Evolutionary conservation across 2,888 invertebrate genomes (phyloP).

Genomic region (Neoaliturus tenellus): DNA sequence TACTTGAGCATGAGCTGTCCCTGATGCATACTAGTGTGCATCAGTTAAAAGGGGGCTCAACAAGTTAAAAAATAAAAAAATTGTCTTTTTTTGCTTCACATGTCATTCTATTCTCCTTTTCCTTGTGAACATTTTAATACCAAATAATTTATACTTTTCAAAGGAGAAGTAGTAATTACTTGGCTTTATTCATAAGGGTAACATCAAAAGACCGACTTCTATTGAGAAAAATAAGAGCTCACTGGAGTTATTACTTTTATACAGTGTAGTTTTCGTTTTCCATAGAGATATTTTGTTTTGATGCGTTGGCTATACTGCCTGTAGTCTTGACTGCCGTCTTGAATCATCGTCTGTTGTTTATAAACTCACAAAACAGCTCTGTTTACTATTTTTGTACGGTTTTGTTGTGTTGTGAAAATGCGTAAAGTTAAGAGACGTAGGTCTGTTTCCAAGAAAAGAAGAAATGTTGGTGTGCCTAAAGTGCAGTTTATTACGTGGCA

Average conservation of each 20-base stretch:
- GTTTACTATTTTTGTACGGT: neutral
- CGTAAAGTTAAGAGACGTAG: neutral
- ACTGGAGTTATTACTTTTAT: neutral
- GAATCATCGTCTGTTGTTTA: slow-evolving; percentile 2
- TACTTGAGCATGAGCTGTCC: too few species aligned
- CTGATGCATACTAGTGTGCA: neutral
- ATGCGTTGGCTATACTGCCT: slow-evolving; percentile 22
- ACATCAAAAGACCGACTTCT: slow-evolving; percentile 5
- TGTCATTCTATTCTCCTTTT: slow-evolving; percentile 2
- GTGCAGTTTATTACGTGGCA: slow-evolving; percentile 14
- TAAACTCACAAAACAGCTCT: slow-evolving; percentile 17
- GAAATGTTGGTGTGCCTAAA: slow-evolving; percentile 40
- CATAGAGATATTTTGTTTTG: neutral
- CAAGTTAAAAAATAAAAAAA: neutral
- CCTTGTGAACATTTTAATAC: slow-evolving; percentile 27
- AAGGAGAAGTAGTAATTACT: neutral
- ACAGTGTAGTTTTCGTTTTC: neutral
- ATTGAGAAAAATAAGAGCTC: neutral
- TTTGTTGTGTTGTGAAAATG: slow-evolving; percentile 28
- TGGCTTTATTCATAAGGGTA: neutral
- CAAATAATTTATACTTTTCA: slow-evolving; percentile 24
- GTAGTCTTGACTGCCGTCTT: neutral
- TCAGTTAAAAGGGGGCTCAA: neutral
- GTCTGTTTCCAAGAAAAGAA: slow-evolving; percentile 34
- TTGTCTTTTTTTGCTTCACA: slow-evolving; percentile 10